A percentile compares a stretch with the other conserved stretches of the same genome.
phyloP scores from a whole-genome alignment of 1,140 invertebrate genomes.

The Pentalonia nigronervosa region DNA sequence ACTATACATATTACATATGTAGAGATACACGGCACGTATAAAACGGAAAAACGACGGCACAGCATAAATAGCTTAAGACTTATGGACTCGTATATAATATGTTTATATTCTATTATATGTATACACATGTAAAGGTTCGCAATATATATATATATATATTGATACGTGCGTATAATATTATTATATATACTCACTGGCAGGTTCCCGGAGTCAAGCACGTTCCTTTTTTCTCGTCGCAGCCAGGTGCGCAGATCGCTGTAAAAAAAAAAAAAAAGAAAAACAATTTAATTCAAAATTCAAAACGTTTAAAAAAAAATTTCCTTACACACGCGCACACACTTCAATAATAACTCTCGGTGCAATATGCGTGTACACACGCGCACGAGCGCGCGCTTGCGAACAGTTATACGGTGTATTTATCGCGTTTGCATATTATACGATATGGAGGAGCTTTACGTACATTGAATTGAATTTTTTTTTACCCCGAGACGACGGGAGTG shows the following conservation, averaged over 20 bases:
- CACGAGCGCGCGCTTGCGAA: too few species aligned
- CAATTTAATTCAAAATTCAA: constrained; percentile 64
- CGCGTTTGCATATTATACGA: too few species aligned
- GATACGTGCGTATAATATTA: constrained; percentile 37
- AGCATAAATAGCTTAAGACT: constrained; percentile 14
- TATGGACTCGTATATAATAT: constrained; percentile 26
- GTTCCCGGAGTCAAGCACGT: constrained; percentile 90
- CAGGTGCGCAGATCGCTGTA: constrained; percentile 89
- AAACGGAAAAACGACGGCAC: neutral
- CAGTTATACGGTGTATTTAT: too few species aligned
- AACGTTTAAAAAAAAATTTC: neutral
- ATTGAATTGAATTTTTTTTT: neutral
- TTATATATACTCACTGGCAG: constrained; percentile 82
- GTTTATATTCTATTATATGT: neutral
- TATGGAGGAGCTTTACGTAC: neutral
- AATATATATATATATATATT: neutral
- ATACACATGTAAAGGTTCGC: neutral
- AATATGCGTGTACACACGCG: too few species aligned
- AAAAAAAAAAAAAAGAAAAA: constrained; percentile 64
- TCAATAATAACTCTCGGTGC: neutral
- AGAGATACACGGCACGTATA: neutral
- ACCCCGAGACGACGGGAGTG: neutral
- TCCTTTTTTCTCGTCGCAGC: constrained; percentile 88
- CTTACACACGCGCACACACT: neutral
- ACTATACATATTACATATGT: neutral